Conservation (phyloP, 2,797 vertebrate genomes). For the Miichthys miiuy region DNA sequence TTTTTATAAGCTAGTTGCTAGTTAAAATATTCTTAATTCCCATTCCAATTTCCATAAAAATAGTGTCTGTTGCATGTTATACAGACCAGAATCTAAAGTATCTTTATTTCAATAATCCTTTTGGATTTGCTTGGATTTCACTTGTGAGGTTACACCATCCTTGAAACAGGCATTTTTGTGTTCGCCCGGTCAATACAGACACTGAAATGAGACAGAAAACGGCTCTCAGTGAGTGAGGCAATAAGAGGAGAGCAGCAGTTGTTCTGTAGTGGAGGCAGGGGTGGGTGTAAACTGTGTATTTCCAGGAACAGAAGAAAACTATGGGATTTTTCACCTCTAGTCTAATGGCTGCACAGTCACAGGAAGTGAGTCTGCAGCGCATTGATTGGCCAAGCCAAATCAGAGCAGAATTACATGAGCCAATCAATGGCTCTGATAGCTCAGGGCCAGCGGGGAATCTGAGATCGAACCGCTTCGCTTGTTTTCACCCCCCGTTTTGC, state of each 20-base stretch:
- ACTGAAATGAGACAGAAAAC: slow-evolving; percentile 3
- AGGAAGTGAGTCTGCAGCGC: slow-evolving; percentile 75
- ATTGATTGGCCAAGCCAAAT: slow-evolving; percentile 86
- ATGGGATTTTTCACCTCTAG: slow-evolving; percentile 48
- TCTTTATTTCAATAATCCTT: background rate
- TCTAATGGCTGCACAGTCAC: slow-evolving; percentile 77
- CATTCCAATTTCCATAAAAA: background rate
- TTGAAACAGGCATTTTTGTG: slow-evolving; percentile 5
- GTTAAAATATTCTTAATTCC: background rate
- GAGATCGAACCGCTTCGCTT: slow-evolving; percentile 65
- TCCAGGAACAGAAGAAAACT: slow-evolving; percentile 43
- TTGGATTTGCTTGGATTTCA: background rate
- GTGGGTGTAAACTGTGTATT: slow-evolving; percentile 14
- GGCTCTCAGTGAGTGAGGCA: background rate
- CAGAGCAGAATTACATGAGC: slow-evolving; percentile 87
- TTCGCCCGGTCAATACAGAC: slow-evolving; percentile 6
- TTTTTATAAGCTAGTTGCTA: background rate
- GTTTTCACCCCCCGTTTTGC: slow-evolving; percentile 55
- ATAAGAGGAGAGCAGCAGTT: background rate
- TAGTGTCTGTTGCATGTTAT: too few species aligned
- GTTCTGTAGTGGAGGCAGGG: background rate
- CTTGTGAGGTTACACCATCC: slow-evolving; percentile 19
- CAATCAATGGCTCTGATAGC: slow-evolving; percentile 88
- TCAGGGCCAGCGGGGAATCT: slow-evolving; percentile 80
- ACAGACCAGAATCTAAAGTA: background rate